These are phyloP conservation scores for Calidris pygmaea DNA, from an alignment of 2,113 vertebrate genomes.

Conservation along the genomic window DNA sequence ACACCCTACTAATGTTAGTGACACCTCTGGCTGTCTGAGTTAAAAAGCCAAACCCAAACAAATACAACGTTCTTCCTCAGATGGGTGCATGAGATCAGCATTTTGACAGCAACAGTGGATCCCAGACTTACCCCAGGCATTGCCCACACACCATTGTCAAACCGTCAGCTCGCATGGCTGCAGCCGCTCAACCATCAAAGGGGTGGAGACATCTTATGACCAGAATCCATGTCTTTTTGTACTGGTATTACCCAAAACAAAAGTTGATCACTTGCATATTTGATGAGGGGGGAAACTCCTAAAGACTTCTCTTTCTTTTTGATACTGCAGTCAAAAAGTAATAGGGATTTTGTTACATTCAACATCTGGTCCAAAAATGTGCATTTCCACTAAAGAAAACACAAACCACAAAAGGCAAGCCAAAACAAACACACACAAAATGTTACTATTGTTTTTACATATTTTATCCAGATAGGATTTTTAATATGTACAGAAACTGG, in stretches of 20 bases:
- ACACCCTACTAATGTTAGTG: not conserved
- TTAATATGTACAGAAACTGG: constrained; percentile 2
- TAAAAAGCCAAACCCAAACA: not conserved
- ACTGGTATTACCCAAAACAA: not conserved
- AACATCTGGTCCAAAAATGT: constrained; percentile 47
- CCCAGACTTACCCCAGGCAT: not conserved
- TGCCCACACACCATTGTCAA: not conserved
- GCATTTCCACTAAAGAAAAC: constrained; percentile 46
- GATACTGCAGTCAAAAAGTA: constrained; percentile 20
- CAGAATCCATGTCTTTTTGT: not conserved
- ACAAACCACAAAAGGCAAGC: constrained; percentile 6
- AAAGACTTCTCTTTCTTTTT: constrained; percentile 17
- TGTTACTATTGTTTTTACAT: constrained; percentile 15
- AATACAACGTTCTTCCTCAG: not conserved
- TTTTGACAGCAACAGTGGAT: not conserved
- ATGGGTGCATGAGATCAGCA: not conserved
- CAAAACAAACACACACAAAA: constrained; percentile 45
- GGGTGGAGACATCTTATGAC: not conserved
- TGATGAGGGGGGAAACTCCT: not conserved
- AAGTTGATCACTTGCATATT: not conserved
- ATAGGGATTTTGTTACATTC: constrained; percentile 51
- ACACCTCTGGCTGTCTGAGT: not conserved
- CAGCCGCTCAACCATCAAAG: not conserved
- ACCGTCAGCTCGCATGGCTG: not conserved
- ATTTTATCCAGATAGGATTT: constrained; percentile 12